These are phyloP conservation scores for Notarius lentiginosus DNA, from an alignment of 2,113 vertebrate species.

Conservation along the genomic window DNA sequence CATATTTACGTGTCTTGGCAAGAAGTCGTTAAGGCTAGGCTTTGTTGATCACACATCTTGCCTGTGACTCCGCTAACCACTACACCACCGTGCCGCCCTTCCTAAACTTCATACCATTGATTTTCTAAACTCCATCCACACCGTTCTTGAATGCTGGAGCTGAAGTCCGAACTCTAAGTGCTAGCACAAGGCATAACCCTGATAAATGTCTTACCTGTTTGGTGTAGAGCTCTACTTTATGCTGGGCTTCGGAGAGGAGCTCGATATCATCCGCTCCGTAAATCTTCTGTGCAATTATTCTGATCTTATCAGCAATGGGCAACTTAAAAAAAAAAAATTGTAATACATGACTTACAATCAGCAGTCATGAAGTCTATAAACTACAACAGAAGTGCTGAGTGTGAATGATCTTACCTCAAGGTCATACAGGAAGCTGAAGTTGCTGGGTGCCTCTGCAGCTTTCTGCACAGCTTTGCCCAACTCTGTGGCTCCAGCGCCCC, in stretches of 20 bases:
- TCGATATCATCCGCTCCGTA: slow-evolving; percentile 94
- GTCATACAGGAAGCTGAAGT: slow-evolving; percentile 91
- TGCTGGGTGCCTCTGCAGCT: slow-evolving; percentile 82
- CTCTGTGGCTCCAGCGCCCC: slow-evolving; percentile 83
- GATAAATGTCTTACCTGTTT: slow-evolving; percentile 80
- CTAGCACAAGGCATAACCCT: neutral
- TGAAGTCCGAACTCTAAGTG: neutral
- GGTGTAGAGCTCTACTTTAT: slow-evolving; percentile 88
- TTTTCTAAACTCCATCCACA: neutral
- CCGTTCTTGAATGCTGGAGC: neutral
- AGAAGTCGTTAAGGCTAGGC: neutral
- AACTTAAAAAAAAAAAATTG: slow-evolving; percentile 69
- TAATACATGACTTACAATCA: neutral
- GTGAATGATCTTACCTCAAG: slow-evolving; percentile 74
- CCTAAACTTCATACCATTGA: neutral
- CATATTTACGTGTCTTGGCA: neutral
- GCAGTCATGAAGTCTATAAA: neutral
- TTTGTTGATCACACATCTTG: neutral
- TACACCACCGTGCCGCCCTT: too few relatives aligned
- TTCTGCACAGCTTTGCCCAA: slow-evolving; percentile 85
- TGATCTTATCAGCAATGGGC: slow-evolving; percentile 88
- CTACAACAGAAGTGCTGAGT: neutral
- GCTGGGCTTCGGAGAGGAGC: slow-evolving; percentile 88
- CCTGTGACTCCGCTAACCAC: too few relatives aligned
- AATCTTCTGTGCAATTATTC: slow-evolving; percentile 91